These are phyloP conservation scores for Myripristis murdjan DNA, from an alignment of 2,797 vertebrate genomes.

Conservation along the genomic window DNA sequence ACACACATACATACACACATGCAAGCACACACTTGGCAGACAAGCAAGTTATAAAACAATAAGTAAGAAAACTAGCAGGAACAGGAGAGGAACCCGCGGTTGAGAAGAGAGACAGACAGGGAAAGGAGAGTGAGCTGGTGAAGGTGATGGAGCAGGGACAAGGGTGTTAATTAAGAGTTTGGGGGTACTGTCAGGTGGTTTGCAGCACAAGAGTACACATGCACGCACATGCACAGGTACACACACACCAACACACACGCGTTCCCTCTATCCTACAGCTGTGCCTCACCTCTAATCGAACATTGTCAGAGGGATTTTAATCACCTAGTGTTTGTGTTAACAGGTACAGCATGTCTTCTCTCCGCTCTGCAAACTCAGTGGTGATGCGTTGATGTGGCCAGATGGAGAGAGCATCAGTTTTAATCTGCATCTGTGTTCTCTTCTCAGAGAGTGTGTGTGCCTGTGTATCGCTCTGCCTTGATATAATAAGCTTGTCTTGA, in stretches of 20 bases:
- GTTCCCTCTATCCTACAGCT: neutral
- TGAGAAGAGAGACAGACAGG: constrained; percentile 20
- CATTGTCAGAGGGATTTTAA: constrained; percentile 31
- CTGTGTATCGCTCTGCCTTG: constrained; percentile 18
- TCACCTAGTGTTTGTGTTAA: constrained; percentile 25
- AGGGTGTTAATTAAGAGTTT: constrained; percentile 67
- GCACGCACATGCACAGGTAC: constrained; percentile 26
- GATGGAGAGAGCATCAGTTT: constrained; percentile 32
- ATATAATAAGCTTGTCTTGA: constrained; percentile 49
- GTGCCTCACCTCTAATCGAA: constrained; percentile 24
- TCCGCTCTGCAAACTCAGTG: constrained; percentile 1
- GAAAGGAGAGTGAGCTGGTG: constrained; percentile 29
- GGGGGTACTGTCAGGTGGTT: constrained; percentile 42
- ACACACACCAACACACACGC: constrained; percentile 13
- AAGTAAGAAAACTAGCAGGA: constrained; percentile 48
- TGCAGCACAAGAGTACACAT: constrained; percentile 9
- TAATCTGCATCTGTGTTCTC: constrained; percentile 49
- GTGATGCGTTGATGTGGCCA: constrained; percentile 29
- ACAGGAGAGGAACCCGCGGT: too few relatives aligned
- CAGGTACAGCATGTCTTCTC: constrained; percentile 7
- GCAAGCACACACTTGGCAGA: constrained; percentile 43
- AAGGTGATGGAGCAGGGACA: constrained; percentile 43
- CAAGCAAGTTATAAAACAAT: constrained; percentile 50
- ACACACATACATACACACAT: neutral
- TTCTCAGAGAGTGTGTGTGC: constrained; percentile 12